A percentile compares a stretch with the other conserved stretches of the same genome.
phyloP scores from a whole-genome alignment of 2,797 vertebrate species.

The Gymnoscopelus braueri region DNA sequence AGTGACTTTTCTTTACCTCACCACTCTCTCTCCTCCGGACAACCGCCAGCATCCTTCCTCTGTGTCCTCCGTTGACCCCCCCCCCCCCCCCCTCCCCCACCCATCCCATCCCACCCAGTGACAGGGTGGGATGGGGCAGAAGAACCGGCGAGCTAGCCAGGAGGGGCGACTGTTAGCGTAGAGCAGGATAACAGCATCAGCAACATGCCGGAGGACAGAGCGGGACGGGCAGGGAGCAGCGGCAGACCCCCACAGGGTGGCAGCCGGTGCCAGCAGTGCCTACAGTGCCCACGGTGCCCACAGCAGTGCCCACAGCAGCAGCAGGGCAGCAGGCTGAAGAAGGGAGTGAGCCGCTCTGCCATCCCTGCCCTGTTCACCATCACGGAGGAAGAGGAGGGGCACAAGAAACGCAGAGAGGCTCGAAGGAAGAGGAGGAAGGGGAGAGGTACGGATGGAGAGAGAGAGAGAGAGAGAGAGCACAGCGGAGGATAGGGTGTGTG shows the following conservation, averaged over 20 bases:
- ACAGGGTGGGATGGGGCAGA: constrained; percentile 62
- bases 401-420: constrained; percentile 79
- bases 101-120: constrained; percentile 3
- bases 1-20: constrained; percentile 33
- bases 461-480: not conserved
- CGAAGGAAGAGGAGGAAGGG: constrained; percentile 77
- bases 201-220: constrained; percentile 67
- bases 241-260: not conserved
- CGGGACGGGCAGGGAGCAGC: constrained; percentile 51
- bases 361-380: constrained; percentile 93
- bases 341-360: constrained; percentile 82
- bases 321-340: constrained; percentile 77
- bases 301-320: too few relatives aligned
- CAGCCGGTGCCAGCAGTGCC: constrained; percentile 33
- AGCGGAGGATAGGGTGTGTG: constrained; percentile 35
- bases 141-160: constrained; percentile 54
- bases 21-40: not conserved
- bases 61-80: constrained; percentile 20
- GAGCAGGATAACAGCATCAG: constrained; percentile 24
- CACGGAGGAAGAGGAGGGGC: constrained; percentile 94
- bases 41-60: constrained; percentile 13
- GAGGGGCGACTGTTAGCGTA: constrained; percentile 54
- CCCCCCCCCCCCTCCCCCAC: not conserved
- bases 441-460: constrained; percentile 73
- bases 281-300: constrained; percentile 56